These are phyloP conservation scores for Ctenosaura bakeri DNA, from an alignment of 2,797 vertebrate genomes.

Conservation along the genomic window DNA sequence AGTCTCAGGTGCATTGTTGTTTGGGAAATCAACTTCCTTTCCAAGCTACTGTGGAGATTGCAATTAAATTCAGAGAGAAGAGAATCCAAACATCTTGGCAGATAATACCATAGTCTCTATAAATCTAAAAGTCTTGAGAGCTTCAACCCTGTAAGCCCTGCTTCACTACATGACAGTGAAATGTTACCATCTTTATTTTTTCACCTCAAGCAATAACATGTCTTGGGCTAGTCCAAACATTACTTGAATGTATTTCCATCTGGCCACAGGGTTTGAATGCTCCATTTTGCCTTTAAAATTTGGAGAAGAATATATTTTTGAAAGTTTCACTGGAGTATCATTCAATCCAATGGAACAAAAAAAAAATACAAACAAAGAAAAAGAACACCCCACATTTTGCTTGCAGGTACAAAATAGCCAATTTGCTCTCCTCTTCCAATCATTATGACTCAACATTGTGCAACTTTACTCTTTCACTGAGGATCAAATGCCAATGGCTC, in stretches of 20 bases:
- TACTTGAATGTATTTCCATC: neutral
- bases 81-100: no score
- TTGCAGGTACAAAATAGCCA: neutral
- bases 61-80: no score
- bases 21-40: no score
- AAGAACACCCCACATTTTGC: neutral
- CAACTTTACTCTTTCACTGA: constrained; percentile 16
- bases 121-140: no score
- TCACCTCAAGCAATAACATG: neutral
- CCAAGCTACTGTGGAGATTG: no score
- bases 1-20: no score
- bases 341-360: neutral
- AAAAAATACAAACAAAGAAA: neutral
- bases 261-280: neutral
- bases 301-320: neutral
- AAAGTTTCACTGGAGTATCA: neutral
- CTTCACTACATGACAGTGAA: no score
- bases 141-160: no score
- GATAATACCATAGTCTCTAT: no score
- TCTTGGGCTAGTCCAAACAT: neutral
- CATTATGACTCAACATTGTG: constrained; percentile 28
- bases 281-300: neutral
- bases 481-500: constrained; percentile 45
- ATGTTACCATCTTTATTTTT: neutral
- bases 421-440: constrained; percentile 18